These are phyloP conservation scores for Phrynocephalus forsythii DNA, from an alignment of 2,797 vertebrate species.

Conservation along the genomic window DNA sequence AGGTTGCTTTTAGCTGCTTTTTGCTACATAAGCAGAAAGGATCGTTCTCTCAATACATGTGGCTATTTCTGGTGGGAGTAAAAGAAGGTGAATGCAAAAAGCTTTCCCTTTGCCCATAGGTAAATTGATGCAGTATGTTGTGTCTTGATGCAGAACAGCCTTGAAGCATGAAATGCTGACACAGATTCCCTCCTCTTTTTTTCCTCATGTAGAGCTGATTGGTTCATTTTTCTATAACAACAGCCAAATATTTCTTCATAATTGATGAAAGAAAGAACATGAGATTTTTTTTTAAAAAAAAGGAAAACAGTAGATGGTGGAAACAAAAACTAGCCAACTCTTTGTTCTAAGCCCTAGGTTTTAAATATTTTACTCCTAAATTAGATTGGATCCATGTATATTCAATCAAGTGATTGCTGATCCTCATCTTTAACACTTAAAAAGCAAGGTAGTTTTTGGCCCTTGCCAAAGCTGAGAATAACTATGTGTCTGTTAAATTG, in stretches of 20 bases:
- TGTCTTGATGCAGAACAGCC: neutral
- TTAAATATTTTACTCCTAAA: neutral
- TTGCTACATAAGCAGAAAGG: conserved; percentile 16
- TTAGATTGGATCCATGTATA: neutral
- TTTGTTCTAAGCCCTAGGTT: neutral
- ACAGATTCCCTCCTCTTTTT: neutral
- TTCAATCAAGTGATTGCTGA: neutral
- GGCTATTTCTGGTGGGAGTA: neutral
- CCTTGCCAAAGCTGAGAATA: neutral
- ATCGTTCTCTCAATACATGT: neutral
- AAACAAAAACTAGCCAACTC: neutral
- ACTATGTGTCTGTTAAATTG: no score
- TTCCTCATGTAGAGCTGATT: neutral
- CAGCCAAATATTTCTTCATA: neutral
- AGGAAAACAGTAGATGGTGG: neutral
- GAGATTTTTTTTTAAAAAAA: neutral
- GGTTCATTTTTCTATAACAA: neutral
- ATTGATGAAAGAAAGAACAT: neutral
- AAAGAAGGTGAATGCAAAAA: neutral
- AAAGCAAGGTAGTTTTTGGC: neutral
- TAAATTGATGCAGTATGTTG: neutral
- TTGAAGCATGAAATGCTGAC: neutral
- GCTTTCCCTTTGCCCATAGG: neutral
- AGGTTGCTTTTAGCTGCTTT: conserved; percentile 12
- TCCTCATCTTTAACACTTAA: neutral